Conservation (phyloP, 2,113 vertebrate genomes). For the Eulacestoma nigropectus region DNA sequence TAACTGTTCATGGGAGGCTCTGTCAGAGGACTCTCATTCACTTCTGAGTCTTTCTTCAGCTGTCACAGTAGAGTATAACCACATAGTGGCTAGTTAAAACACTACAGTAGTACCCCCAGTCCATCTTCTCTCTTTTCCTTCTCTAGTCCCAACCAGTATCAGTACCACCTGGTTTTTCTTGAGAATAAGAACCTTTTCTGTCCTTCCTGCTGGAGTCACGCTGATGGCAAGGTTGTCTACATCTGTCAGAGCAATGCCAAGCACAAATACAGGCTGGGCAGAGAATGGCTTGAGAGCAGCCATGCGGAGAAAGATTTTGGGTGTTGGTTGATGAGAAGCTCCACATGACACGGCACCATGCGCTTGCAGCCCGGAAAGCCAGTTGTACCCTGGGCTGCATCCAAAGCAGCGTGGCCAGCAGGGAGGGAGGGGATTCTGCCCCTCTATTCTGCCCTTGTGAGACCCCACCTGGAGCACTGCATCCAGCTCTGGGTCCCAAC, state of each 20-base stretch:
- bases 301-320: not conserved
- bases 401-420: not conserved
- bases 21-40: not conserved
- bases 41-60: not conserved
- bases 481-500: not conserved
- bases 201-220: not conserved
- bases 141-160: not conserved
- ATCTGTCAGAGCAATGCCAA: not conserved
- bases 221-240: not conserved
- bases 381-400: not conserved
- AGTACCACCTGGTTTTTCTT: not conserved
- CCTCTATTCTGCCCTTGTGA: not conserved
- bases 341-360: accelerated
- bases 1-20: not conserved
- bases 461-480: not conserved
- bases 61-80: not conserved
- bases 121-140: not conserved
- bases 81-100: not conserved
- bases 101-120: not conserved
- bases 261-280: not conserved
- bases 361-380: not conserved
- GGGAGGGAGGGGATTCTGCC: not conserved
- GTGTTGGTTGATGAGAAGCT: not conserved
- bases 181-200: not conserved
- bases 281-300: not conserved